Conservation (phyloP, 2,888 invertebrate species). For the Ariolimax columbianus region DNA sequence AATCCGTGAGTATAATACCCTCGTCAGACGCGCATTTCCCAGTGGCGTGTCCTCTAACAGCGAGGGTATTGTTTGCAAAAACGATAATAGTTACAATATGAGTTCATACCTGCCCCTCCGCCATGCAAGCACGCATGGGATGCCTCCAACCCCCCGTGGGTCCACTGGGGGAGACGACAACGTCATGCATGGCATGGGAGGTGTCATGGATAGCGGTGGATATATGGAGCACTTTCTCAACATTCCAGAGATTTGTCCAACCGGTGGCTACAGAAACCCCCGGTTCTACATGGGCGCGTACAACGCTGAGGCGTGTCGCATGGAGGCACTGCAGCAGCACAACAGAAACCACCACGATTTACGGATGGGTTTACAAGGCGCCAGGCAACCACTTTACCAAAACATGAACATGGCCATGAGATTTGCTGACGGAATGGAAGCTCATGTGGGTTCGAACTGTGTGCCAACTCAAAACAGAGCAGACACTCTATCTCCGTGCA, state of each 20-base stretch:
- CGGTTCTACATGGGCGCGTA: constrained; percentile 64
- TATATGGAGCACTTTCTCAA: constrained; percentile 76
- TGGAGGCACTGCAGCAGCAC: constrained; percentile 72
- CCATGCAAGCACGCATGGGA: constrained; percentile 63
- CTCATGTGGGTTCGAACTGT: constrained; percentile 58
- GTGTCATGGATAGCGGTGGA: constrained; percentile 52
- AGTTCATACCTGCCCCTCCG: constrained; percentile 74
- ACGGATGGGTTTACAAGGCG: constrained; percentile 71
- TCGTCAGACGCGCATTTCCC: neutral
- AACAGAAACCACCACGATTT: constrained; percentile 66
- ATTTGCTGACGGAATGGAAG: constrained; percentile 63
- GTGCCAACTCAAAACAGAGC: constrained; percentile 62
- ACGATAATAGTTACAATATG: constrained; percentile 56
- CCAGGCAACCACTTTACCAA: constrained; percentile 70
- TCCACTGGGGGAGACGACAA: constrained; percentile 53
- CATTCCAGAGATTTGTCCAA: constrained; percentile 75
- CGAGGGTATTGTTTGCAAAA: neutral
- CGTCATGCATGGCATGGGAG: constrained; percentile 48
- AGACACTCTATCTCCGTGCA: constrained; percentile 69
- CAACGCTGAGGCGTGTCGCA: constrained; percentile 70
- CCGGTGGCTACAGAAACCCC: constrained; percentile 68
- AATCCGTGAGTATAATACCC: neutral
- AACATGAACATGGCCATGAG: constrained; percentile 73
- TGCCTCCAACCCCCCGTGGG: constrained; percentile 43
- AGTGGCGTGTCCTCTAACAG: neutral